These are phyloP conservation scores for Drosophila saltans DNA, from an alignment of 1,140 invertebrate genomes.

Conservation along the genomic window DNA sequence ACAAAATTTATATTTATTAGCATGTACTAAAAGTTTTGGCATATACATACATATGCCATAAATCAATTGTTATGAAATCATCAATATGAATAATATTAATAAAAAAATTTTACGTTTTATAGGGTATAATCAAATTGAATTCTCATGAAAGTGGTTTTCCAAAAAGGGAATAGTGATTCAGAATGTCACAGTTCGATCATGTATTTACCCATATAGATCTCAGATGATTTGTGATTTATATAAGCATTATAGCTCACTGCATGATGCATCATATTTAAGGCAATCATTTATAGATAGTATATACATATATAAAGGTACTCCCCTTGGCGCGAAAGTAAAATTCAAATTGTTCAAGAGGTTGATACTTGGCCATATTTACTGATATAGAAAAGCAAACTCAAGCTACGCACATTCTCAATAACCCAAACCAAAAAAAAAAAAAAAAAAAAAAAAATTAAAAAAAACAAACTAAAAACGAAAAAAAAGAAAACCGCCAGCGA, in stretches of 20 bases:
- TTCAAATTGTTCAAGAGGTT: constrained; percentile 20
- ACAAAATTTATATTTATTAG: background rate
- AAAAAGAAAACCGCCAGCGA: constrained; percentile 44
- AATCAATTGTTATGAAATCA: background rate
- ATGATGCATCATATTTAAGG: background rate
- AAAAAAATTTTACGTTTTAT: no score
- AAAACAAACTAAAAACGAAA: constrained; percentile 3
- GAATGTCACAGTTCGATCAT: background rate
- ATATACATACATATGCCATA: background rate
- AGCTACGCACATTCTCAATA: constrained; percentile 22
- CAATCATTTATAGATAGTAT: background rate
- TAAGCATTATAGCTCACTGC: background rate
- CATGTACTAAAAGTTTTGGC: background rate
- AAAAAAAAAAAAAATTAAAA: constrained; percentile 39
- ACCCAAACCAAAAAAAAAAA: constrained; percentile 17
- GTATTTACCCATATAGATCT: background rate
- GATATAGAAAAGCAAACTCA: constrained; percentile 19
- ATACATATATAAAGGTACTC: background rate
- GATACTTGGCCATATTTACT: constrained; percentile 8
- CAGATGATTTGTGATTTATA: background rate
- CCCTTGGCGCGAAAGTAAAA: constrained; percentile 15
- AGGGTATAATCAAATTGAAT: background rate
- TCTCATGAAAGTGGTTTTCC: background rate
- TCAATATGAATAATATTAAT: background rate
- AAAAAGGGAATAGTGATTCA: background rate